These are phyloP conservation scores for Armadillidium nasatum DNA, from an alignment of 1,140 invertebrate species.

Conservation along the genomic window DNA sequence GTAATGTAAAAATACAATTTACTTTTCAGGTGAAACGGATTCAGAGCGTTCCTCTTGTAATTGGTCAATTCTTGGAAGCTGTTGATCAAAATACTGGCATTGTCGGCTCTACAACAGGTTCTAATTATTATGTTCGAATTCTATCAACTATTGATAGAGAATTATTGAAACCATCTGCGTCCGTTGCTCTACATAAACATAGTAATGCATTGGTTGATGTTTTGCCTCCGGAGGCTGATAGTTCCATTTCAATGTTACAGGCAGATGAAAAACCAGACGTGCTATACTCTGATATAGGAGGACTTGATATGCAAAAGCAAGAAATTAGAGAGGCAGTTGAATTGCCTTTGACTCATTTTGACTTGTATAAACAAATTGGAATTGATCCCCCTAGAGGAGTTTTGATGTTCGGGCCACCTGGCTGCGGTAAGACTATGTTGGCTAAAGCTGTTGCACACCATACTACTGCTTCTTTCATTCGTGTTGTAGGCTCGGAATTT, in stretches of 20 bases:
- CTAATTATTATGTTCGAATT: slow-evolving; percentile 97
- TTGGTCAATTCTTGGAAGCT: slow-evolving; percentile 96
- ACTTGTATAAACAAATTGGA: slow-evolving; percentile 97
- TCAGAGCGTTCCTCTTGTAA: slow-evolving; percentile 93
- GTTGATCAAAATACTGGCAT: slow-evolving; percentile 98
- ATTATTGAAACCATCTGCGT: slow-evolving; percentile 88
- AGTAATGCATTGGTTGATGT: slow-evolving; percentile 97
- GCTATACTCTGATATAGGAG: slow-evolving; percentile 94
- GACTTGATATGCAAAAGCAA: slow-evolving; percentile 99
- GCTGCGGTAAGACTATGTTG: slow-evolving; percentile 97
- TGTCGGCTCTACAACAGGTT: slow-evolving; percentile 78
- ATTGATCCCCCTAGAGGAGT: slow-evolving; percentile 96
- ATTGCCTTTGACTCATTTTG: slow-evolving; percentile 94
- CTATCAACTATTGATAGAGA: slow-evolving; percentile 86
- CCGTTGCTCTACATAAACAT: slow-evolving; percentile 95
- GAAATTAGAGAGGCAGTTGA: slow-evolving; percentile 99
- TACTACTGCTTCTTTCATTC: slow-evolving; percentile 96
- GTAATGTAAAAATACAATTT: too few relatives aligned
- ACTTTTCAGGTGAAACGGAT: slow-evolving; percentile 79
- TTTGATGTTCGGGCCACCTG: slow-evolving; percentile 95
- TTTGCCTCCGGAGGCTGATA: slow-evolving; percentile 95
- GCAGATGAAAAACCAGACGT: slow-evolving; percentile 98
- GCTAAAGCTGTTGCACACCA: slow-evolving; percentile 96
- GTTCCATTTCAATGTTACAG: slow-evolving; percentile 91
- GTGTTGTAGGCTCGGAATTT: slow-evolving; percentile 98